Conservation (phyloP, 2,888 invertebrate genomes). For the Caenorhabditis afra region DNA sequence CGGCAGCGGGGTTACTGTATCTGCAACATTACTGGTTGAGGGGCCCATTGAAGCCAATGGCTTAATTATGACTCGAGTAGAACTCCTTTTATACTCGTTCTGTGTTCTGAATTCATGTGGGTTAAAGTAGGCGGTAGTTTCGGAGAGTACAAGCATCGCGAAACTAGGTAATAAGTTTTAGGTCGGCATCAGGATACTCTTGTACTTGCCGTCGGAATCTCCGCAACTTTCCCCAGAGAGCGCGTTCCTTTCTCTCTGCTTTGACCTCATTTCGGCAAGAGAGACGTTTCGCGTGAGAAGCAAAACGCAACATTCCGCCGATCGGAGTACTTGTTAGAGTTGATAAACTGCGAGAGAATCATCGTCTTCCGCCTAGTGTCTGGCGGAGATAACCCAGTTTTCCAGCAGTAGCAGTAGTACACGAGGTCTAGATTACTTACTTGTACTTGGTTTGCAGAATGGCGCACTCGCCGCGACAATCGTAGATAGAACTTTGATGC, state of each 20-base stretch:
- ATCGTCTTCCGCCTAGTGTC: slow-evolving; percentile 20
- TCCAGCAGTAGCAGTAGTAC: slow-evolving; percentile 8
- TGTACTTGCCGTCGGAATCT: slow-evolving; percentile 41
- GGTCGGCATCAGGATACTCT: slow-evolving; percentile 4
- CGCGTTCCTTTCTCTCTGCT: slow-evolving; percentile 27
- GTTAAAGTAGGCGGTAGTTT: slow-evolving; percentile 19
- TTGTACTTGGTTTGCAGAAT: slow-evolving; percentile 42
- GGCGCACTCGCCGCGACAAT: slow-evolving; percentile 6
- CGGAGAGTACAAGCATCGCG: slow-evolving; percentile 3
- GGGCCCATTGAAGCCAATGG: not conserved
- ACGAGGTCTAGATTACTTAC: slow-evolving; percentile 24
- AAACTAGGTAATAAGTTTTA: slow-evolving; percentile 34
- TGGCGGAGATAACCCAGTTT: slow-evolving; percentile 30
- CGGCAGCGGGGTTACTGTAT: slow-evolving; percentile 18
- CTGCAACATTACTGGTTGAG: not conserved
- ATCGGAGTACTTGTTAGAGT: slow-evolving; percentile 29
- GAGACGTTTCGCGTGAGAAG: not conserved
- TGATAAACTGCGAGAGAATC: slow-evolving; percentile 26
- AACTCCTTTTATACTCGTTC: slow-evolving; percentile 10
- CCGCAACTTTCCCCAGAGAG: slow-evolving; percentile 27
- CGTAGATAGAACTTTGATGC: slow-evolving; percentile 28
- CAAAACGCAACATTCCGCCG: slow-evolving; percentile 26
- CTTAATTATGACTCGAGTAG: not conserved
- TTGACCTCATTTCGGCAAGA: slow-evolving; percentile 20
- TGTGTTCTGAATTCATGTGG: slow-evolving; percentile 7